phyloP scores from a whole-genome alignment of 2,888 invertebrate genomes.

The Saturnia japonica region DNA sequence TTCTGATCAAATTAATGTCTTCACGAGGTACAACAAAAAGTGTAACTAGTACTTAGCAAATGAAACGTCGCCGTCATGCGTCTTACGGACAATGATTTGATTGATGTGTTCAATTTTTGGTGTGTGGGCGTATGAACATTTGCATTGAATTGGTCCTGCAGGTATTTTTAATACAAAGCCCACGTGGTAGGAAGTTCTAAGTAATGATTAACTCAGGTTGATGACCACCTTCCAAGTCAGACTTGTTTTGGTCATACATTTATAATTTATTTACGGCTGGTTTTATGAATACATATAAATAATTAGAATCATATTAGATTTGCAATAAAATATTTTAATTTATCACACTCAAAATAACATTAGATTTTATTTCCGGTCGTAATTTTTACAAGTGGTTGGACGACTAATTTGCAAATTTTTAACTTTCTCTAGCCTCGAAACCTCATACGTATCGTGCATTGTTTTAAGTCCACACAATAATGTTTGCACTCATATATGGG shows the following conservation, averaged over 20 bases:
- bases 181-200: constrained; percentile 49
- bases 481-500: constrained; percentile 25
- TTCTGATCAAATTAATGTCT: constrained; percentile 71
- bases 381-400: constrained; percentile 48
- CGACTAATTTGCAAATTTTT: constrained; percentile 66
- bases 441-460: constrained; percentile 73
- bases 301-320: constrained; percentile 13
- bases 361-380: constrained; percentile 22
- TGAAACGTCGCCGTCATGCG: constrained; percentile 30
- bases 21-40: constrained; percentile 61
- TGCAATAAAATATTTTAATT: constrained; percentile 20
- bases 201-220: constrained; percentile 45
- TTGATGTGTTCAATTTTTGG: constrained; percentile 62
- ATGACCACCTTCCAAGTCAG: constrained; percentile 41
- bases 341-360: constrained; percentile 11
- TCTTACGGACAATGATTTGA: constrained; percentile 62
- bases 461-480: constrained; percentile 60
- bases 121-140: constrained; percentile 67
- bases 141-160: constrained; percentile 74
- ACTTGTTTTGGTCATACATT: constrained; percentile 23
- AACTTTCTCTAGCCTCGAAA: constrained; percentile 81
- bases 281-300: constrained; percentile 3
- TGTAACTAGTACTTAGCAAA: constrained; percentile 46
- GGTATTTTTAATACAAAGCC: constrained; percentile 62
- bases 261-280: constrained; percentile 12